Base-by-base conservation (phyloP, 2,888 invertebrate species). In the Monopis laevigella region DNA sequence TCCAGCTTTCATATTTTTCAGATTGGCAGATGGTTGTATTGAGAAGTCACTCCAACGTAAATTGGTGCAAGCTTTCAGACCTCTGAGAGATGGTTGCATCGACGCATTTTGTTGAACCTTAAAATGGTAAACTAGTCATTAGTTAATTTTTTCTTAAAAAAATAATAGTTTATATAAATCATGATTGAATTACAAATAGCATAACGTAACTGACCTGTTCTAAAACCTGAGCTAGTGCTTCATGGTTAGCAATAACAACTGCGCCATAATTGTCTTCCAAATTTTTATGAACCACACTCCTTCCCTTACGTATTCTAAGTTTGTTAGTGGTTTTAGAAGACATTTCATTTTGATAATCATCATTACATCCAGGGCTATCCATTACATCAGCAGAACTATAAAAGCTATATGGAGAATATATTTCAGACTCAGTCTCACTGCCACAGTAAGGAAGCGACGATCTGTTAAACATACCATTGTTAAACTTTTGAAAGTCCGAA, bases 241-340 rank as follows among this genome's bases (percentile, higher is more conserved):
- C 93, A 60, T 93, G 93, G 78, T 94, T 94, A 46, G 93, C 93
- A 26, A 92, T 88, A 48, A 93, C 88, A 24, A 94, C 93, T 29
- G 93, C 93, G 12, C 92, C 92, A 59, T 94, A 94, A 75, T 93
- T 93, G 59, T 94, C 93, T 61, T 94, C 93, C 47, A 94, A 82
- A 62, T 88, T 92, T 58, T 87, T 90, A 64, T 93, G 92, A 7
- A 93, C 90, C 48, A 93, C 88, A 63, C 90, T 91, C 45, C 92
- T 84, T 40, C 89, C 90, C 65, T 92, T 90, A 52, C 91, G 84
- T 46, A 90, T 88, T 52, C 92, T 82, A 47, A 92, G 80, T 61
- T 88, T 86, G 57, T 84, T 86, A 17, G 85, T 86, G 5, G 80
- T 82, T 51, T 78, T 81, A 14, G 70, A 70, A 36, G 70, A 63